phyloP scores from a whole-genome alignment of 92 coral and sea anemone genomes.

The Epizoanthus rinbou region DNA sequence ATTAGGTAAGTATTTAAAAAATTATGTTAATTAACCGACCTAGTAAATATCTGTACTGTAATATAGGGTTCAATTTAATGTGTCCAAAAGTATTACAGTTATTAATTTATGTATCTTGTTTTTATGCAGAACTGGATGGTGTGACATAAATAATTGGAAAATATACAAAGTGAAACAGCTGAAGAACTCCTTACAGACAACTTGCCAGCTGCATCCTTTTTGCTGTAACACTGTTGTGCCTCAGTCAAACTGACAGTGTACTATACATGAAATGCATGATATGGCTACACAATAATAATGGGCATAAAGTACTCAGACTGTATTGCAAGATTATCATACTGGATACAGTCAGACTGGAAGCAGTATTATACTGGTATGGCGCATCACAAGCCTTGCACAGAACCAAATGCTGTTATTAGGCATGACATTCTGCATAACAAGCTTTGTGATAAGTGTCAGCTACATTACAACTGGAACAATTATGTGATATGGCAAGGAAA shows the following conservation, averaged over 20 bases:
- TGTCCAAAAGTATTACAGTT: conserved; percentile 15
- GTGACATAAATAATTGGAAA: conserved; percentile 14
- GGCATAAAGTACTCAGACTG: conserved; percentile 21
- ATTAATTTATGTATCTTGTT: conserved; percentile 1
- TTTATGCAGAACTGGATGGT: conserved; percentile 17
- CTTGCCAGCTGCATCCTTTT: conserved; percentile 10
- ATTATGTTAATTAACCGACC: conserved; percentile 9
- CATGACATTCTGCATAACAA: conserved; percentile 30
- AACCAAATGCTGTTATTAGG: conserved; percentile 32
- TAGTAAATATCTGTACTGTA: conserved; percentile 12
- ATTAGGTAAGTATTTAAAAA: conserved; percentile 12
- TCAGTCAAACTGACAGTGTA: conserved; percentile 21
- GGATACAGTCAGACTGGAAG: conserved; percentile 22
- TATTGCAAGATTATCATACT: conserved; percentile 10
- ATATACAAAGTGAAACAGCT: conserved; percentile 18
- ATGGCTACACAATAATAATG: conserved; percentile 17
- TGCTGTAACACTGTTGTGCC: conserved; percentile 8
- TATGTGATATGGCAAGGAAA: conserved; percentile 15
- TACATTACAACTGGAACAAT: conserved; percentile 14
- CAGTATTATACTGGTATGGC: conserved; percentile 10
- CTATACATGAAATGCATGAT: conserved; percentile 19
- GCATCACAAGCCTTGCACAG: conserved; percentile 27
- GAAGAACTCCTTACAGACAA: conserved; percentile 19
- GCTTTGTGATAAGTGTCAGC: conserved; percentile 19
- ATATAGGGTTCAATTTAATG: conserved; percentile 19